These are phyloP conservation scores for Volucella inflata DNA, from an alignment of 2,888 invertebrate species.

Conservation along the genomic window DNA sequence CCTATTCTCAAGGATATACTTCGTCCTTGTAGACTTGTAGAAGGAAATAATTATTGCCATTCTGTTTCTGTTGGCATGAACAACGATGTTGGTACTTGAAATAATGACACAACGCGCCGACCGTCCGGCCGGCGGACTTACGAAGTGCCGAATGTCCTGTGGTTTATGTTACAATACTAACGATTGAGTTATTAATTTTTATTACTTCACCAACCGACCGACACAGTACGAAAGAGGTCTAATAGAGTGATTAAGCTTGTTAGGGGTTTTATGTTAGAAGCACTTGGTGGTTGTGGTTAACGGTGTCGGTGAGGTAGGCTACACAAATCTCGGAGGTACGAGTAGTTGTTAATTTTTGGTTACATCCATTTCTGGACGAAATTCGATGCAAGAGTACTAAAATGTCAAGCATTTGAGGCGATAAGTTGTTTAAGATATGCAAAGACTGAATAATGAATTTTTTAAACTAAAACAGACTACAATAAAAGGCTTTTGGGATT, in stretches of 20 bases:
- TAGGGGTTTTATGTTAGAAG: slow-evolving; percentile 45
- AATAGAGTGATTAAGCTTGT: slow-evolving; percentile 66
- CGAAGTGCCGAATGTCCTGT: slow-evolving; percentile 23
- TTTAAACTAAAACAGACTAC: too few species aligned
- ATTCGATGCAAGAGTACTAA: too few species aligned
- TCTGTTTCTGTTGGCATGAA: slow-evolving; percentile 29
- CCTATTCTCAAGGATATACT: slow-evolving; percentile 35
- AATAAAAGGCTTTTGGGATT: too few species aligned
- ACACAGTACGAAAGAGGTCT: slow-evolving; percentile 38
- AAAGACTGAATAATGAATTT: too few species aligned
- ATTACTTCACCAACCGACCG: slow-evolving; percentile 46
- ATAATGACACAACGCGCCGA: slow-evolving; percentile 7
- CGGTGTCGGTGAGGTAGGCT: not conserved
- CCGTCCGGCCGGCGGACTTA: not conserved
- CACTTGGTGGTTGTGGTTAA: slow-evolving; percentile 11
- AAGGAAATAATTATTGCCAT: slow-evolving; percentile 29
- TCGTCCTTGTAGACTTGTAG: not conserved
- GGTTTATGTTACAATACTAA: slow-evolving; percentile 58
- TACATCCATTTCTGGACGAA: not conserved
- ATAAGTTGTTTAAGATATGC: too few species aligned
- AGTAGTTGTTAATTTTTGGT: not conserved
- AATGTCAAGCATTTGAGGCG: too few species aligned
- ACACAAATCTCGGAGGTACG: not conserved
- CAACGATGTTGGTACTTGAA: slow-evolving; percentile 16
- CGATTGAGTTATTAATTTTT: slow-evolving; percentile 72